A percentile compares a stretch with the other conserved stretches of the same genome.
Evolutionary conservation across 2,888 invertebrate species (phyloP).

Genomic region (Cyrtodaria siliqua): DNA sequence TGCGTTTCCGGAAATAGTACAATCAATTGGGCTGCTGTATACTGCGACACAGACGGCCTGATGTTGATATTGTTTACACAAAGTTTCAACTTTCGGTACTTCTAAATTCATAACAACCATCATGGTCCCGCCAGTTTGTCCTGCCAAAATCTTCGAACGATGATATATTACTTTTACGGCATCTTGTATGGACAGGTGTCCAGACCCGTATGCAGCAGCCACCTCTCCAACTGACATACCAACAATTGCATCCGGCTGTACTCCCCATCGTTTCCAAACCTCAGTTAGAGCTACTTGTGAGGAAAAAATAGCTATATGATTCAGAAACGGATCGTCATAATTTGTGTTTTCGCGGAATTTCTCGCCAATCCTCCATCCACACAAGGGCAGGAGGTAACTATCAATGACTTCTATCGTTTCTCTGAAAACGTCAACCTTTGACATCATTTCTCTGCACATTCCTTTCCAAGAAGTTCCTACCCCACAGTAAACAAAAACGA

Average conservation of each 20-base stretch:
- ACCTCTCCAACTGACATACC: conserved; percentile 77
- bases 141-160: conserved; percentile 58
- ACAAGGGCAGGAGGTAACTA: conserved; percentile 19
- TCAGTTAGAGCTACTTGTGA: conserved; percentile 56
- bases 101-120: conserved; percentile 59
- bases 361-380: conserved; percentile 33
- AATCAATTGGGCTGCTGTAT: no score
- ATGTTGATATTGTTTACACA: conserved; percentile 72
- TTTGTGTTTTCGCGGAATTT: conserved; percentile 29
- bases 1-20: conserved; percentile 15
- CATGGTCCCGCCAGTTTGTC: conserved; percentile 73
- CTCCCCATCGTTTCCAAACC: conserved; percentile 66
- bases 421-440: conserved; percentile 54
- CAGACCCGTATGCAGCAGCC: conserved; percentile 69
- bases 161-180: conserved; percentile 72
- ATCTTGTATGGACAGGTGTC: conserved; percentile 58
- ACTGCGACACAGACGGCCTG: conserved; percentile 67
- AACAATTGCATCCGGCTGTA: conserved; percentile 62
- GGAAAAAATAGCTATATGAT: no score
- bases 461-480: conserved; percentile 68
- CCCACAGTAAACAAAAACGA: conserved; percentile 74
- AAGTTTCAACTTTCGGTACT: conserved; percentile 61
- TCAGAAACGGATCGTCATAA: no score
- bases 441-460: no score
- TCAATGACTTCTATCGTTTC: conserved; percentile 52